These are phyloP conservation scores for Amblyornis subalaris DNA, from an alignment of 2,113 vertebrate genomes.

Conservation along the genomic window DNA sequence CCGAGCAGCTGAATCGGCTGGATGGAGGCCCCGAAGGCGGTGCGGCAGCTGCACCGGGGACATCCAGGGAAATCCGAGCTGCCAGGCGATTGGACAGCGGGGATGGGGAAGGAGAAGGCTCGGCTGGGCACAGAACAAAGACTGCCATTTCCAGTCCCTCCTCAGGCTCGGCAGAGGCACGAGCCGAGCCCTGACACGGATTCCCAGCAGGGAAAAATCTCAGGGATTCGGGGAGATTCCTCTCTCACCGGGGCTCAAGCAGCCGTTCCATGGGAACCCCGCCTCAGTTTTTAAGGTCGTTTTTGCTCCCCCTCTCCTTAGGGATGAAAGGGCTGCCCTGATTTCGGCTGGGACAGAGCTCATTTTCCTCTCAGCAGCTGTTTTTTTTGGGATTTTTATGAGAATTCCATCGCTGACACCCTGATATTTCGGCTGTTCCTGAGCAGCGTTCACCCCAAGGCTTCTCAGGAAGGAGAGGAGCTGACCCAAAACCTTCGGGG, in stretches of 20 bases:
- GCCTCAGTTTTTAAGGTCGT: not conserved
- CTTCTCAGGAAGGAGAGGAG: not conserved
- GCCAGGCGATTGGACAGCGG: not conserved
- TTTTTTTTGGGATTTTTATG: not conserved
- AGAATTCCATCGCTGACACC: rapidly evolving
- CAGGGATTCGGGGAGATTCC: too few relatives aligned
- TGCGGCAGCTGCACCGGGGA: not conserved
- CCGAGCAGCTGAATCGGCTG: not conserved
- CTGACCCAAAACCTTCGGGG: not conserved
- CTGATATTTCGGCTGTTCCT: rapidly evolving
- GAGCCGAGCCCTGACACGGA: not conserved
- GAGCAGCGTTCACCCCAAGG: rapidly evolving
- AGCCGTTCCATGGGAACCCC: not conserved
- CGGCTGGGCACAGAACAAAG: slow-evolving; percentile 67
- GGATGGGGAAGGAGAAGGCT: not conserved
- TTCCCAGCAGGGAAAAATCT: not conserved
- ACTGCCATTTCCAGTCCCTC: slow-evolving; percentile 7
- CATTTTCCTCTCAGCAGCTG: rapidly evolving
- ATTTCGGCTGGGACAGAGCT: not conserved
- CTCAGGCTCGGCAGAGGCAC: not conserved
- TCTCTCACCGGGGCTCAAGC: not conserved
- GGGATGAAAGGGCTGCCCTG: not conserved
- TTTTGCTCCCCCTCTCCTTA: not conserved
- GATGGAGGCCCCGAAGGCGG: not conserved
- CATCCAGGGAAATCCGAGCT: not conserved